Evolutionary conservation across 2,797 vertebrate genomes (phyloP).

Genomic region (Cossypha polioptera): DNA sequence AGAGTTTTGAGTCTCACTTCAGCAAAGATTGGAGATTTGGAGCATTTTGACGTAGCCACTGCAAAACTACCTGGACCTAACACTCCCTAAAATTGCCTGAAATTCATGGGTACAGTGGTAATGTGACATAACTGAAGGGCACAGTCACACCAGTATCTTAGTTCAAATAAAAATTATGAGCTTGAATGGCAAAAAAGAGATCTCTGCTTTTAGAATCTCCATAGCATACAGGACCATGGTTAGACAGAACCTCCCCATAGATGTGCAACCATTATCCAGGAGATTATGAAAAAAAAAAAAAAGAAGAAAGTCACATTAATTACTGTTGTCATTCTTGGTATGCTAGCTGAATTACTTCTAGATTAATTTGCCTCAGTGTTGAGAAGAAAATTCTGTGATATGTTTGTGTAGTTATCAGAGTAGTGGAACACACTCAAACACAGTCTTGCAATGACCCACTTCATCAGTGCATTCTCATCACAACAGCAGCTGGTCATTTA

Average conservation of each 20-base stretch:
- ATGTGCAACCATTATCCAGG: not conserved
- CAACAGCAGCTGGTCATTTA: not conserved
- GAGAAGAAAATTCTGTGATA: not conserved
- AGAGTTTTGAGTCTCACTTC: not conserved
- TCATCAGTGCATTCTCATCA: not conserved
- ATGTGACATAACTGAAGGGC: not conserved
- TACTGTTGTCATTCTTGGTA: not conserved
- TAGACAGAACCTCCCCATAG: not conserved
- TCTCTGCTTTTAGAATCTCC: not conserved
- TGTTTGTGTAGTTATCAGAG: not conserved
- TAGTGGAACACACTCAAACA: not conserved
- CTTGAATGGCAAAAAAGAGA: not conserved
- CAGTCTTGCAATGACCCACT: not conserved
- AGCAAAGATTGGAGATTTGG: not conserved
- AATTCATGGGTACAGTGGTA: not conserved
- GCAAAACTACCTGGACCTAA: not conserved
- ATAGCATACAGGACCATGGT: fast-evolving
- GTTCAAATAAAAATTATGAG: not conserved
- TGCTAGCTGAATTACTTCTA: not conserved
- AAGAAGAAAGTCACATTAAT: not conserved
- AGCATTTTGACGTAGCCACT: not conserved
- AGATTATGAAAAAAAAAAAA: not conserved
- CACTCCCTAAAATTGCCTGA: not conserved
- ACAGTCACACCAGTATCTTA: not conserved
- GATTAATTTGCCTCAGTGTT: not conserved